Evolutionary conservation across 2,888 invertebrate species (phyloP), one percentile per base, ranked within the genome.

Genomic region (Eurytoma californica): DNA sequence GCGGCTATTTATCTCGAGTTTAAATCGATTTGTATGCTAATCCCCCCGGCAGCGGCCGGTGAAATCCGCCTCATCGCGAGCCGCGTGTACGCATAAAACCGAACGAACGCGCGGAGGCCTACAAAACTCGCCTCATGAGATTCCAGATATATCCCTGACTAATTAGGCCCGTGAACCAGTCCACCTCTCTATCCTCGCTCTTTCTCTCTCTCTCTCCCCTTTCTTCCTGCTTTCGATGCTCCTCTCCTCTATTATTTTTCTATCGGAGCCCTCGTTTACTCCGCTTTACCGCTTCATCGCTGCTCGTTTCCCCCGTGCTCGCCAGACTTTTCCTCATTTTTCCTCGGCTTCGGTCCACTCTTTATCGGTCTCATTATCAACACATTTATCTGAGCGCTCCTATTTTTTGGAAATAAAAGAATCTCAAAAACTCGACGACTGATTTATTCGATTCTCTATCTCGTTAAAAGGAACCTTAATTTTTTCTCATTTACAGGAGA

Each of bases 1-100:
- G 89, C 87, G 87, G 88, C 89, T 88, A 90, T 90, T 90, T 90
- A 90, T 90, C 90, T 89, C 88, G 87, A 88, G 89, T 89, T 89
- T 90, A 88, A 90, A 90, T 90, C 90, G 90, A 90, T 90, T 89
- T 90, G 89, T 89, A 89, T 90, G 90, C 90, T 90, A 90, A 90
- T 90, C 89, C 88, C 87, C 85, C 83, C 84, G 51, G 67, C 79
- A 58, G 57, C 55, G 75, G 61, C 69, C 80, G 84, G 88, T 87
- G 87, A 89, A 89, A 89, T 89, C 89, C 86, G 86, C 87, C 87
- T 77, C 80, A 72, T 76, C 63, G 39, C 69, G 66, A 53, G 74
- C 49, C 78, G 30, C 68, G 74, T 74, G 68, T 65, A 82, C 83
- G 82, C 82, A 84, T 84, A 84, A 84, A 84, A 84, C 81, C 67